Evolutionary conservation across 92 coral and sea anemone species (phyloP).

Genomic region (Palythoa grandis): DNA sequence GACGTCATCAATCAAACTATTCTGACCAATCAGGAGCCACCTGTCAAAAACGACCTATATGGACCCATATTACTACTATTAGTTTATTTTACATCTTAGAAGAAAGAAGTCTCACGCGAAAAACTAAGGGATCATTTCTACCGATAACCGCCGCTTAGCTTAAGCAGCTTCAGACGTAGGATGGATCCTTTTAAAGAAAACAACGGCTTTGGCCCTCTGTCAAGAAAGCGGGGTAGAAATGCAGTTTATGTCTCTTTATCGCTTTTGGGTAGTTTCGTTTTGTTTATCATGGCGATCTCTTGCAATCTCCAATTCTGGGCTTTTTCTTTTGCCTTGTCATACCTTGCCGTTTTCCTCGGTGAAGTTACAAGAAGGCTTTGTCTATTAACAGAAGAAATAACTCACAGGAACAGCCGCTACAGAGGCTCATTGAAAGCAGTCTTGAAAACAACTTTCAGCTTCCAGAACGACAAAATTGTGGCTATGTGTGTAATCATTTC

Average conservation of each 20-base stretch:
- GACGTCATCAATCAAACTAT: too few species aligned
- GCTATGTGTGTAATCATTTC: constrained; percentile 30
- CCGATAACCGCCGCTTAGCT: too few species aligned
- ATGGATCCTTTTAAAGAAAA: constrained; percentile 18
- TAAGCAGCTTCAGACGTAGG: too few species aligned
- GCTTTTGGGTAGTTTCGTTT: background rate
- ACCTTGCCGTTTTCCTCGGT: constrained; percentile 64
- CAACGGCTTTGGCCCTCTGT: constrained; percentile 78
- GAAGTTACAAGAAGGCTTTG: constrained; percentile 71
- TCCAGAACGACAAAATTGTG: constrained; percentile 33
- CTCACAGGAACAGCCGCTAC: constrained; percentile 71
- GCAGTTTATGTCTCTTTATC: constrained; percentile 8
- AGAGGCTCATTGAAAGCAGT: constrained; percentile 63
- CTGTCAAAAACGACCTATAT: too few species aligned
- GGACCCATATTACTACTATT: too few species aligned
- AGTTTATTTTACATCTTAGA: too few species aligned
- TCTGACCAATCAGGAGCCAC: too few species aligned
- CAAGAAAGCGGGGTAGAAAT: constrained; percentile 58
- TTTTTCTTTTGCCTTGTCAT: constrained; percentile 48
- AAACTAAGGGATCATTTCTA: too few species aligned
- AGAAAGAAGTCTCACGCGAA: too few species aligned
- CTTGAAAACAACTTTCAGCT: constrained; percentile 61
- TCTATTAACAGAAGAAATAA: constrained; percentile 73
- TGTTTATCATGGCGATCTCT: background rate
- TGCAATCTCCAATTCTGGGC: background rate